Percentiles rank a stretch among this genome's conserved stretches.
phyloP scores from a whole-genome alignment of 2,113 vertebrate species.

The Nesoenas mayeri region DNA sequence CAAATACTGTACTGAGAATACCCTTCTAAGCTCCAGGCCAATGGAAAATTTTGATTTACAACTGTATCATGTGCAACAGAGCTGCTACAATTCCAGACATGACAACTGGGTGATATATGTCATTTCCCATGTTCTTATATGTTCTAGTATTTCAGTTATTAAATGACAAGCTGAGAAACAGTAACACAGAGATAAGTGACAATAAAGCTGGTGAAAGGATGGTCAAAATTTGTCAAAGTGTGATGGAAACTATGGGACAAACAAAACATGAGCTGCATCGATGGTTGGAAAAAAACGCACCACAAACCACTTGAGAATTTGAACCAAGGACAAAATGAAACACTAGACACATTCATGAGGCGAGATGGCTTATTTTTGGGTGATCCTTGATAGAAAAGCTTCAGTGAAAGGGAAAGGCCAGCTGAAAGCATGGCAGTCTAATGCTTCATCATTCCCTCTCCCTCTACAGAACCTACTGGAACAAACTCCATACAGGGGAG shows the following conservation, averaged over 20 bases:
- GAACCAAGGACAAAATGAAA: constrained; percentile 33
- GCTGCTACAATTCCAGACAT: constrained; percentile 40
- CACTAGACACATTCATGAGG: not conserved
- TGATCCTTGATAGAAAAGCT: not conserved
- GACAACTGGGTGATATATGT: constrained; percentile 45
- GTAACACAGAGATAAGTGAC: constrained; percentile 10
- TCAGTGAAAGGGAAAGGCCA: not conserved
- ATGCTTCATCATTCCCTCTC: not conserved
- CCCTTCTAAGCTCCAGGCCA: not conserved
- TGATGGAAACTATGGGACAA: constrained; percentile 31
- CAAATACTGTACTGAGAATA: constrained; percentile 27
- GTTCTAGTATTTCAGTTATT: constrained; percentile 33
- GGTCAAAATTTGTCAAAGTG: constrained; percentile 22
- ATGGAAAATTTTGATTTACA: constrained; percentile 59
- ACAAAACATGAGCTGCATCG: not conserved
- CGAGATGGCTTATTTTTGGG: not conserved
- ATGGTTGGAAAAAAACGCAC: not conserved
- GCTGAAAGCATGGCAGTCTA: not conserved
- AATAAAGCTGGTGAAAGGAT: constrained; percentile 29
- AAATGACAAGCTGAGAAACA: constrained; percentile 44
- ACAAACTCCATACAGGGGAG: not conserved
- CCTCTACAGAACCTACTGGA: not conserved
- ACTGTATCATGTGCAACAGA: constrained; percentile 33
- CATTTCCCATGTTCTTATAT: constrained; percentile 38
- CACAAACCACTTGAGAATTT: not conserved